Conservation (phyloP, 2,113 vertebrate genomes). For the Epinephelus cyanopodus region DNA sequence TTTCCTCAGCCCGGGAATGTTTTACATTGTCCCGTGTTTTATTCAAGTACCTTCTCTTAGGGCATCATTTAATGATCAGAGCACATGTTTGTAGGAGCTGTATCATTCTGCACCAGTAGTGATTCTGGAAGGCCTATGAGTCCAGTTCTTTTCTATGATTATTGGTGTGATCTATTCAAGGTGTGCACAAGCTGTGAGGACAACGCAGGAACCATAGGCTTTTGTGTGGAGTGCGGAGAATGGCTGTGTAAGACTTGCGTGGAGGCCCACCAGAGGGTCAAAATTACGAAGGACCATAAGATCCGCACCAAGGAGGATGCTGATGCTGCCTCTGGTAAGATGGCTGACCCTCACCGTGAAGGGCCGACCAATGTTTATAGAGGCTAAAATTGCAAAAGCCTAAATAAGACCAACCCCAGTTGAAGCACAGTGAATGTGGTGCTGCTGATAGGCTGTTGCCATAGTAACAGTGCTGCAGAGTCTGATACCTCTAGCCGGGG, state of each 20-base stretch:
- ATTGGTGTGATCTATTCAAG: slow-evolving; percentile 75
- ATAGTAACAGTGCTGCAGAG: slow-evolving; percentile 63
- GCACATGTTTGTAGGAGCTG: not conserved
- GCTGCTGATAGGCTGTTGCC: slow-evolving; percentile 59
- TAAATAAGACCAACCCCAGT: slow-evolving; percentile 14
- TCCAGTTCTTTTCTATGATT: not conserved
- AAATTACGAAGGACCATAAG: slow-evolving; percentile 98
- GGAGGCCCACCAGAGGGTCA: slow-evolving; percentile 98
- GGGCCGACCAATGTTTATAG: not conserved
- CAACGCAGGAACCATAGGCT: slow-evolving; percentile 95
- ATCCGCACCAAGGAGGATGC: slow-evolving; percentile 98
- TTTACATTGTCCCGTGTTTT: not conserved
- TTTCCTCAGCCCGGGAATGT: not conserved
- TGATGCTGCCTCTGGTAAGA: slow-evolving; percentile 87
- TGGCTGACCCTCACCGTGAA: not conserved
- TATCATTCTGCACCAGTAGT: not conserved
- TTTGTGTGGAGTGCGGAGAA: slow-evolving; percentile 97
- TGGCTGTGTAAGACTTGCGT: slow-evolving; percentile 99
- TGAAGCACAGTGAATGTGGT: slow-evolving; percentile 10
- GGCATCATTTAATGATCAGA: not conserved
- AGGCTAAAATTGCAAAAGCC: slow-evolving; percentile 12
- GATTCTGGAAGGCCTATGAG: not conserved
- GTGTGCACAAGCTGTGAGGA: slow-evolving; percentile 99
- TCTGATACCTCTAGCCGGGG: slow-evolving; percentile 24
- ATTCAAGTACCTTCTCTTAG: not conserved